Evolutionary conservation across 2,113 vertebrate genomes (phyloP).

Genomic region (Mus musculus): GRCm39 chr19:5702001-5702500

Average conservation of each 20-base stretch:
- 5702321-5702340: slow-evolving; percentile 89
- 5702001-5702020: not conserved
- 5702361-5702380: slow-evolving; percentile 12
- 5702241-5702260: not conserved
- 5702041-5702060: not conserved
- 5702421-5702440: not conserved
- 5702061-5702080: slow-evolving; percentile 88
- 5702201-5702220: not conserved
- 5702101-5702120: slow-evolving; percentile 92
- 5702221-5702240: not conserved
- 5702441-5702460: not conserved
- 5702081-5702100: slow-evolving; percentile 93
- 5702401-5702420: not conserved
- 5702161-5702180: slow-evolving; percentile 90
- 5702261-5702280: not conserved
- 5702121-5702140: slow-evolving; percentile 94
- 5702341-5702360: not conserved
- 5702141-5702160: slow-evolving; percentile 90
- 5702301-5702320: slow-evolving; percentile 91
- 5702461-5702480: not conserved
- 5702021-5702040: not conserved
- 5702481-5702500: slow-evolving; percentile 60
- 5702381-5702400: not conserved
- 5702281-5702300: slow-evolving; percentile 93
- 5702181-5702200: not conserved